These are phyloP conservation scores for Falcaria lacertinaria DNA, from an alignment of 2,888 invertebrate genomes.

Conservation along the genomic window DNA sequence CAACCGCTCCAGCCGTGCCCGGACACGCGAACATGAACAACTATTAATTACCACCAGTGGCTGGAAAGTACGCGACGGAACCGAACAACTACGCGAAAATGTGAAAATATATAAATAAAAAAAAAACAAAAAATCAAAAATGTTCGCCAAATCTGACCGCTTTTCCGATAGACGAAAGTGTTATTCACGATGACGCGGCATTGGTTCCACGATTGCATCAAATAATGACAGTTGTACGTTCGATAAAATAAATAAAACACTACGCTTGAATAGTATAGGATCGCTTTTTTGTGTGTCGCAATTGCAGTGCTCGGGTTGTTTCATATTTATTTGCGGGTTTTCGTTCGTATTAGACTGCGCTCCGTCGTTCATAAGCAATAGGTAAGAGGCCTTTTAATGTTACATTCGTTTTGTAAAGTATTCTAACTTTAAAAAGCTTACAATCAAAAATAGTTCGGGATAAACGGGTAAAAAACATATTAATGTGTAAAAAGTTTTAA, in stretches of 20 bases:
- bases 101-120: slow-evolving; percentile 17
- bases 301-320: slow-evolving; percentile 31
- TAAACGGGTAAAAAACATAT: slow-evolving; percentile 40
- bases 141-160: slow-evolving; percentile 62
- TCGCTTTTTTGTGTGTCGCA: slow-evolving; percentile 69
- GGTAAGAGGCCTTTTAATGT: slow-evolving; percentile 22
- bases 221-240: slow-evolving; percentile 36
- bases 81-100: neutral
- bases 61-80: neutral
- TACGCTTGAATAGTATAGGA: slow-evolving; percentile 44
- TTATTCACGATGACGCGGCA: slow-evolving; percentile 57
- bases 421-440: slow-evolving; percentile 9
- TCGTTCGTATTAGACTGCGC: slow-evolving; percentile 20
- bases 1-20: slow-evolving; percentile 28
- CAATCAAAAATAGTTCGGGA: slow-evolving; percentile 33
- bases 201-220: slow-evolving; percentile 50
- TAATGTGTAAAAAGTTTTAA: slow-evolving; percentile 16
- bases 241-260: slow-evolving; percentile 20
- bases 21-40: slow-evolving; percentile 37
- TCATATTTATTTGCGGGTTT: slow-evolving; percentile 46
- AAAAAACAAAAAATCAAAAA: slow-evolving; percentile 27
- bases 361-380: slow-evolving; percentile 45
- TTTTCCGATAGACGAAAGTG: slow-evolving; percentile 70
- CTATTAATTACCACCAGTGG: slow-evolving; percentile 19
- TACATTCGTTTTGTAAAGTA: neutral